Evolutionary conservation across 2,797 vertebrate genomes (phyloP), one percentile per base, ranked within the genome.

Genomic region (Potorous gilbertii): DNA sequence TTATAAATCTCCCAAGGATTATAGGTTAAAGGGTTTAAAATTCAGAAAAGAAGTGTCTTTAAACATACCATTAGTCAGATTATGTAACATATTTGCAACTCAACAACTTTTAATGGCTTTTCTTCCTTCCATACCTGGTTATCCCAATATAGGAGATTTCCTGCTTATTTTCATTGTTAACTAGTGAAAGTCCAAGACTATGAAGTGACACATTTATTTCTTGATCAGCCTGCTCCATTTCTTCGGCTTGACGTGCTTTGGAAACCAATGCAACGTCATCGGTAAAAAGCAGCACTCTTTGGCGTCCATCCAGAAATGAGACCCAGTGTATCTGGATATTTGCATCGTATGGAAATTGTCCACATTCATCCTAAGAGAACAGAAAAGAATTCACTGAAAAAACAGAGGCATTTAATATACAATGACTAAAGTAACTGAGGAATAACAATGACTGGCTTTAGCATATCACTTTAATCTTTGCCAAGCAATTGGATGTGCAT

Each of bases 61-160:
- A 40, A 74, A 74, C n/a, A 21, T 74, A 40, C 21, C 54, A 16
- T 62, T 16, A 92, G 1, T 28, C 93, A 92, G 54, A 94, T 93
- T 87, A 96, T 56, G 90, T 4, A 3, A 34, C 0, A 10, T 92
- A 91, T 29, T 50, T 74, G 11, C 18, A 94, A 92, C 29, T 92
- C 50, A 87, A 46, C 54, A 50, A 18, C 62, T 95, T 93, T 92
- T 91, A 92, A 95, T 95, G 29, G 12, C 81, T 90, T 90, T 13
- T 89, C 10, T 93, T 96, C 59, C 10, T 90, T 95, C 10, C 56
- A 56, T 98, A 99, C 99, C 99, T 99, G 94, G 99, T 99, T 97
- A 99, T 99, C 90, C 99, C 99, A 8, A 99, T 97, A 56, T 99
- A 99, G 3, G 99, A 99, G 27, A 99, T 99, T 98, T 99, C 99